Evolutionary conservation across 1,140 invertebrate species (phyloP).

Genomic region (Drosophila virilis): DNA sequence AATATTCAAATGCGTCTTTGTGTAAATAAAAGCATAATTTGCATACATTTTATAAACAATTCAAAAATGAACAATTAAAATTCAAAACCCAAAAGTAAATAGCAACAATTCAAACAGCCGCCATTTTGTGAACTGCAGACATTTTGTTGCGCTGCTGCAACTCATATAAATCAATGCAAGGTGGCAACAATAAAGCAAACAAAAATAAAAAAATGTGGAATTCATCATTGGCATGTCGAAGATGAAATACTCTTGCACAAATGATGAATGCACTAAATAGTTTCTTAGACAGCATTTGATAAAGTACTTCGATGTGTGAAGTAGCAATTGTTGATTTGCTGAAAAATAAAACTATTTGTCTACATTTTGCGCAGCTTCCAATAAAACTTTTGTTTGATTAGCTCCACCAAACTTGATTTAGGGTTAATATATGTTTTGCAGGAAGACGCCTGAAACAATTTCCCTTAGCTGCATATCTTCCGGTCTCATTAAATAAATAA

Average conservation of each 20-base stretch:
- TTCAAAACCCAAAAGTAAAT: constrained; percentile 5
- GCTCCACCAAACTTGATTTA: too few species aligned
- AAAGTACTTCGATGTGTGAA: too few species aligned
- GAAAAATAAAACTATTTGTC: too few species aligned
- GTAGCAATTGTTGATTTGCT: too few species aligned
- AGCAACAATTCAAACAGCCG: constrained; percentile 8
- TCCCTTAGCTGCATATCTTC: too few species aligned
- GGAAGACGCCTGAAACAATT: too few species aligned
- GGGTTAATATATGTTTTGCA: too few species aligned
- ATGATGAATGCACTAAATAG: too few species aligned
- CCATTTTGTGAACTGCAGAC: constrained; percentile 45
- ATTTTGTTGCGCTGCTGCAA: constrained; percentile 36
- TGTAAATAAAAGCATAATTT: constrained; percentile 65
- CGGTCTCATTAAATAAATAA: too few species aligned
- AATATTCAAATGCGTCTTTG: constrained; percentile 68
- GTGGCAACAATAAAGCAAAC: constrained; percentile 17
- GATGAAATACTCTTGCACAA: background rate
- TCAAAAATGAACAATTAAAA: constrained; percentile 26
- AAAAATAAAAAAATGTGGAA: background rate
- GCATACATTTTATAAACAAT: constrained; percentile 58
- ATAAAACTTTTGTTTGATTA: too few species aligned
- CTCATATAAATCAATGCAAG: constrained; percentile 42
- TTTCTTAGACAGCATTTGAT: too few species aligned
- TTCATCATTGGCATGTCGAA: background rate
- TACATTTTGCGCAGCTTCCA: too few species aligned